Base-by-base conservation (phyloP, 1,140 invertebrate species). In the Neuroterus valhalla region DNA sequence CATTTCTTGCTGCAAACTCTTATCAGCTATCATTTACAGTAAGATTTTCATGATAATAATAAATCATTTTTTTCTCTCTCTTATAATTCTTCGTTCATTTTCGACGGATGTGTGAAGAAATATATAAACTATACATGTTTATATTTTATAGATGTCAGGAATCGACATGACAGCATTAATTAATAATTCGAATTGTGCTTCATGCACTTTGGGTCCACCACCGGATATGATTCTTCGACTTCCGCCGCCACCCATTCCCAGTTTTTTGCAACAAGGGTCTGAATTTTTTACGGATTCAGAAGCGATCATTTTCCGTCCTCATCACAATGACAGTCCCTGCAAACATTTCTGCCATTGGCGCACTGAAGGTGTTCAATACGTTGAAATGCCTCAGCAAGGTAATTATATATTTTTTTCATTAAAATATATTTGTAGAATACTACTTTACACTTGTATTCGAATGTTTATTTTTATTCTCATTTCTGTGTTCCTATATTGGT, bases 171-270 rank as follows among this genome's bases (percentile, higher is more conserved):
- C 72, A 1, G 81, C 78, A 0, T 76, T 85, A 66, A 82, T 85
- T 78, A 86, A 84, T 48, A 85, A 83, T 72, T 84, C 87, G 12
- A 82, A 81, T 70, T 89, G 86, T 38, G 77, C 87, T 5, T 77
- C 80, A 10, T 92, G 93, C 80, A 93, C 93, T n/a, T 86, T 95
- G 19, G 94, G 94, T 8, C 95, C 95, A n/a, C 95, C 95, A 14
- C 95, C 95, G 1, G 94, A 96, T 84, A 93, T 92, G 66, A 96
- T 96, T 76, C 87, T 95, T 62, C 93, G 93, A 75, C 93, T 96
- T 88, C 95, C 95, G n/a, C 95, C 95, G 38, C 95, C 95, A 1
- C 95, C 95, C 2, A 90, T 95, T 75, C 95, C 95, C 6, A 91
- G 93, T 3, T 95, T 95, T 87, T 87, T 96, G 43, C 91, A 93